phyloP scores from a whole-genome alignment of 2,797 vertebrate genomes.

The Trichosurus vulpecula region DNA sequence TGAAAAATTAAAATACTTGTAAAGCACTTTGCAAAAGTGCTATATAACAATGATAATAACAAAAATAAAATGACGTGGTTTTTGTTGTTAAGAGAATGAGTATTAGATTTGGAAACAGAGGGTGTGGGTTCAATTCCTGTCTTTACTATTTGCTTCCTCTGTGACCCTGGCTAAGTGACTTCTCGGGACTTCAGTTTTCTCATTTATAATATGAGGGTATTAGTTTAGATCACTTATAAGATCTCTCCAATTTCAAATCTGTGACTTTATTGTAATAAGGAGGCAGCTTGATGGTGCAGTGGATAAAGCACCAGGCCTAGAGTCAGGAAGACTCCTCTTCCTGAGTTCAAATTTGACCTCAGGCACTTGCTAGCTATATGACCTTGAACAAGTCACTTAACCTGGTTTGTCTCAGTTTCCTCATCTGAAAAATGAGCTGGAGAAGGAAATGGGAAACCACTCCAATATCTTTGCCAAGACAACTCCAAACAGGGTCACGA shows the following conservation, averaged over 20 bases:
- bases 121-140: background rate
- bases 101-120: background rate
- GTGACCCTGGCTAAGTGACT: background rate
- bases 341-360: background rate
- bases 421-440: background rate
- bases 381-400: background rate
- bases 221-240: background rate
- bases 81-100: background rate
- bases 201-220: background rate
- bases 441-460: background rate
- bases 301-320: background rate
- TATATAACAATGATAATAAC: background rate
- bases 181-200: background rate
- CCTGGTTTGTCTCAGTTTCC: background rate
- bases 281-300: background rate
- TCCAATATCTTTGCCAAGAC: background rate
- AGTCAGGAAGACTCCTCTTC: background rate
- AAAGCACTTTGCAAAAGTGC: background rate
- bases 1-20: background rate
- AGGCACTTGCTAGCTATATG: background rate
- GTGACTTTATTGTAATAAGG: background rate
- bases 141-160: background rate
- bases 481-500: background rate
- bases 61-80: background rate
- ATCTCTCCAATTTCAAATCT: background rate